Percentiles rank a stretch among this genome's conserved stretches.
phyloP scores from a whole-genome alignment of 2,113 vertebrate species.

The Pterocles burchelli region DNA sequence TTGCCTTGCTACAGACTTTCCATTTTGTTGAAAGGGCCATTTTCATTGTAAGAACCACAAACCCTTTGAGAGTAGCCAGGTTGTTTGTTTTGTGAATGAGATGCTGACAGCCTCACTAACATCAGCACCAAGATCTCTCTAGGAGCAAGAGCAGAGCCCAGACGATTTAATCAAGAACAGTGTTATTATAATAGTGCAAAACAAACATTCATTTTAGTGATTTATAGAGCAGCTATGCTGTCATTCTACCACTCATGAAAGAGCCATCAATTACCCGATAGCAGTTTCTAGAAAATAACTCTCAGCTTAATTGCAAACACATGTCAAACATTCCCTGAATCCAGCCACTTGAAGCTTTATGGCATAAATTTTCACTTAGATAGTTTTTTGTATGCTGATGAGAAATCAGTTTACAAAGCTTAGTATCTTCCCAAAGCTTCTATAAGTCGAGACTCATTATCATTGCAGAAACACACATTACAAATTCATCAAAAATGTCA shows the following conservation, averaged over 20 bases:
- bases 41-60: neutral
- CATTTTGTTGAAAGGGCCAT: neutral
- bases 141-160: neutral
- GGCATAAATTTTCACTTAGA: neutral
- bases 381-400: neutral
- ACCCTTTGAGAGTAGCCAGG: neutral
- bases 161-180: neutral
- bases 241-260: neutral
- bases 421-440: neutral
- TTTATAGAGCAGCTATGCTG: neutral
- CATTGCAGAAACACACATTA: neutral
- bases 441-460: neutral
- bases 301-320: slow-evolving; percentile 2
- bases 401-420: neutral
- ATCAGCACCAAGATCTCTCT: neutral
- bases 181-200: neutral
- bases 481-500: neutral
- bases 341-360: neutral
- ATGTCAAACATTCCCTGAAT: neutral
- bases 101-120: neutral
- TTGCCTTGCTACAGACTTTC: neutral
- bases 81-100: neutral
- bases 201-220: slow-evolving; percentile 21
- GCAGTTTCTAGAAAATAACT: neutral
- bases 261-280: neutral